Evolutionary conservation across 2,797 vertebrate species (phyloP).

Genomic region (Sitta carolinensis): DNA sequence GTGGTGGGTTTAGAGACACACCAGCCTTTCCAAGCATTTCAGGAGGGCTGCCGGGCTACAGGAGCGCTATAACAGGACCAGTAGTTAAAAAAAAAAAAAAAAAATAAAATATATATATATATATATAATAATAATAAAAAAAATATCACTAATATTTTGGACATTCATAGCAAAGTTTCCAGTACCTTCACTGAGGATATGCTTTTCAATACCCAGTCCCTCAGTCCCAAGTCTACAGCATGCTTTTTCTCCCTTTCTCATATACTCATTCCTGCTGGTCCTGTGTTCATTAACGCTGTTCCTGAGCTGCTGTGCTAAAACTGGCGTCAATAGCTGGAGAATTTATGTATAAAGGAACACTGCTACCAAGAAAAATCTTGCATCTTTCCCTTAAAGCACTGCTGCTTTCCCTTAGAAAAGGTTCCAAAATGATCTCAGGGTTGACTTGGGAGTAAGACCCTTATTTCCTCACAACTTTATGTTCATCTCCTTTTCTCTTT

Average conservation of each 20-base stretch:
- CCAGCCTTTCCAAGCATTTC: background rate
- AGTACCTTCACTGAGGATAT: background rate
- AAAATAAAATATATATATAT: too few species aligned
- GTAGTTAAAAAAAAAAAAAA: background rate
- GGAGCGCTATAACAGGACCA: background rate
- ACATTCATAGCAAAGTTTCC: background rate
- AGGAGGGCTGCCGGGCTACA: background rate
- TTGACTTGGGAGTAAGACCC: background rate
- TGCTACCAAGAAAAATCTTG: background rate
- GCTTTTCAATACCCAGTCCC: background rate
- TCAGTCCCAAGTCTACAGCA: background rate
- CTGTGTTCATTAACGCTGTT: background rate
- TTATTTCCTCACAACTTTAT: background rate
- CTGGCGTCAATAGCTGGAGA: background rate
- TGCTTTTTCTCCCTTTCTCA: background rate
- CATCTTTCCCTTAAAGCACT: background rate
- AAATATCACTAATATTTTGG: background rate
- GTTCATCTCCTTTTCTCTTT: background rate
- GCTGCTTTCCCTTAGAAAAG: background rate
- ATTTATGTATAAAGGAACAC: conserved; percentile 11
- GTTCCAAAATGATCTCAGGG: background rate
- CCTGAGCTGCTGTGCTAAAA: background rate
- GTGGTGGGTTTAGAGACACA: background rate
- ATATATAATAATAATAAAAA: background rate
- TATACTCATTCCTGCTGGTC: background rate